Conservation (phyloP, 2,797 vertebrate genomes). For the Sebastes vulpes region DNA sequence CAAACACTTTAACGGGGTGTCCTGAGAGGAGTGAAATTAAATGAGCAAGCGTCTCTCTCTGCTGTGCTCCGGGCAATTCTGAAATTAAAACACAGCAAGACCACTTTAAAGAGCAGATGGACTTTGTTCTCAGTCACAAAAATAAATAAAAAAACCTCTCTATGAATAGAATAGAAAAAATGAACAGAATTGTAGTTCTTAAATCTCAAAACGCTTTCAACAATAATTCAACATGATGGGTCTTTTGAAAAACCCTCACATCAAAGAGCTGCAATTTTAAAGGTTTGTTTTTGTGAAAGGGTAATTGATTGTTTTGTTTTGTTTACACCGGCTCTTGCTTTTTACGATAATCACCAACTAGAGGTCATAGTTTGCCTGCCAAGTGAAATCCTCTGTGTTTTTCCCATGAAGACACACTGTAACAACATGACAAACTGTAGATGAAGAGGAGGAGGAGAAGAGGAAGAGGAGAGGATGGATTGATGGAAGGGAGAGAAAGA, state of each 20-base stretch:
- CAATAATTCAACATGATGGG: not conserved
- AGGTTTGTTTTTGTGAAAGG: not conserved
- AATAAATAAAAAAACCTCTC: not conserved
- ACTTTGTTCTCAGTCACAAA: not conserved
- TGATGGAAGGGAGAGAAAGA: slow-evolving; percentile 54
- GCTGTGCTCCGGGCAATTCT: not conserved
- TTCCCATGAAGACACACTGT: slow-evolving; percentile 11
- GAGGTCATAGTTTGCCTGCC: slow-evolving; percentile 55
- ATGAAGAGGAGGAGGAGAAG: slow-evolving; percentile 43
- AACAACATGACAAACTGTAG: slow-evolving; percentile 24
- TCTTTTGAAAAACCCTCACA: slow-evolving; percentile 12
- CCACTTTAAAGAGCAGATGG: slow-evolving; percentile 21
- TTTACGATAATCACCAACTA: slow-evolving; percentile 16
- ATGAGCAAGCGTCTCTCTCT: not conserved
- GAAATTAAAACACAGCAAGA: slow-evolving; percentile 20
- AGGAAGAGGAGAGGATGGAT: slow-evolving; percentile 53
- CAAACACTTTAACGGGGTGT: not conserved
- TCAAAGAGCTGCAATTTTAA: not conserved
- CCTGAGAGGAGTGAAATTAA: slow-evolving; percentile 2
- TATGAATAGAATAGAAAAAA: not conserved
- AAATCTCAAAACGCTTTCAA: not conserved
- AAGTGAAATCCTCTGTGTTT: slow-evolving; percentile 60
- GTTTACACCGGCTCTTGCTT: slow-evolving; percentile 34
- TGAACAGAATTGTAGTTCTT: not conserved
- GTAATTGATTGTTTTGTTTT: slow-evolving; percentile 42